A percentile compares a stretch with the other conserved stretches of the same genome.
Evolutionary conservation across 1,140 invertebrate species (phyloP).

Genomic region (Dreissena rostriformis): DNA sequence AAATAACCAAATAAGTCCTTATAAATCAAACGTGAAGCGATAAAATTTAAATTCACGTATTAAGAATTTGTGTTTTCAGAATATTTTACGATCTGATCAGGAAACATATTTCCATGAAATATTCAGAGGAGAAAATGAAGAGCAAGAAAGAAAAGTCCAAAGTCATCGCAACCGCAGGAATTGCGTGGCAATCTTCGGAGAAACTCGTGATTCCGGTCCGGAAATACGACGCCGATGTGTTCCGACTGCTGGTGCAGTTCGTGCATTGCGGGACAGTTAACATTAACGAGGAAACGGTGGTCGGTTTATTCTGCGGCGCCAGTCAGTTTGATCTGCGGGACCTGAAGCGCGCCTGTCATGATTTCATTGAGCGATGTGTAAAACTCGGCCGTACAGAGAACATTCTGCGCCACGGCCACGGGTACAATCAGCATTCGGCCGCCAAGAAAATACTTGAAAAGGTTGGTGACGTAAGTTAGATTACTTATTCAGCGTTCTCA

Average conservation of each 20-base stretch:
- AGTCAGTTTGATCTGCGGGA: conserved; percentile 45
- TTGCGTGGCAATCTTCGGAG: conserved; percentile 8
- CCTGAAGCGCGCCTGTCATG: conserved; percentile 42
- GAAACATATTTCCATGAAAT: conserved; percentile 18
- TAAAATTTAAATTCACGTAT: no score
- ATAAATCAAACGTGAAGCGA: no score
- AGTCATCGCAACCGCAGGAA: not conserved
- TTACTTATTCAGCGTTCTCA: no score
- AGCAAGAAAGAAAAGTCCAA: conserved; percentile 15
- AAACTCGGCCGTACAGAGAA: conserved; percentile 8
- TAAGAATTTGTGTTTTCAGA: conserved; percentile 34
- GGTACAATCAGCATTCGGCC: conserved; percentile 22
- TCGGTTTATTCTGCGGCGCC: conserved; percentile 46
- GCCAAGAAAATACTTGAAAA: not conserved
- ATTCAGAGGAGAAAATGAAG: not conserved
- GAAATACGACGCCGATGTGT: conserved; percentile 31
- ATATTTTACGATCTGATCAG: conserved; percentile 60
- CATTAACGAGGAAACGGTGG: conserved; percentile 34
- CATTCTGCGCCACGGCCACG: conserved; percentile 11
- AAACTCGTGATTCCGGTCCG: conserved; percentile 20
- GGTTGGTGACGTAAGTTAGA: no score
- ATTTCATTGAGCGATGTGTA: conserved; percentile 44
- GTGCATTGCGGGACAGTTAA: conserved; percentile 37
- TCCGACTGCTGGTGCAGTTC: conserved; percentile 39
- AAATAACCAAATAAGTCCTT: no score